These are phyloP conservation scores for Dendrocincla fuliginosa DNA, from an alignment of 2,797 vertebrate genomes.

Conservation along the genomic window DNA sequence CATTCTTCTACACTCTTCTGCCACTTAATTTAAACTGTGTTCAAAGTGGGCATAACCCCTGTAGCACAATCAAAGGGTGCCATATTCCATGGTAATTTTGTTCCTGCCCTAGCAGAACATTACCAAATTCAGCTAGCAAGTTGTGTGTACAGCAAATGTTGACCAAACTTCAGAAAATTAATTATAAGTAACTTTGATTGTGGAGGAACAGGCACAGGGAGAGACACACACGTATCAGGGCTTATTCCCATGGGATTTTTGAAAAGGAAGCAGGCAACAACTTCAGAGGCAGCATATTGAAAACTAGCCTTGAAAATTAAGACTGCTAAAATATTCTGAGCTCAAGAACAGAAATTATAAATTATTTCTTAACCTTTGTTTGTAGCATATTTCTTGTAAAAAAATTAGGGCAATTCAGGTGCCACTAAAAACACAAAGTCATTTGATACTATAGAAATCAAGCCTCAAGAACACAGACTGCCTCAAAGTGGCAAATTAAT, in stretches of 20 bases:
- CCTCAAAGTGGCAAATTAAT: not conserved
- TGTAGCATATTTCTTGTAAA: not conserved
- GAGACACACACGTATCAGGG: accelerated
- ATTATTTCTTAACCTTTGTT: not conserved
- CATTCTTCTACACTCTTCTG: slow-evolving; percentile 11
- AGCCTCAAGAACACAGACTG: not conserved
- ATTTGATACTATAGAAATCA: not conserved
- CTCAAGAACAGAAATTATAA: not conserved
- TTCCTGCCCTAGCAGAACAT: not conserved
- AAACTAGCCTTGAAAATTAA: not conserved
- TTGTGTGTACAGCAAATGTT: not conserved
- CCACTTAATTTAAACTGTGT: slow-evolving; percentile 32
- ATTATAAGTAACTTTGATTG: not conserved
- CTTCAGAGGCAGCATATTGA: not conserved
- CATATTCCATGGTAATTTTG: not conserved
- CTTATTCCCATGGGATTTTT: not conserved
- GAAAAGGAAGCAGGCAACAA: not conserved
- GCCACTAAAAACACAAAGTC: not conserved
- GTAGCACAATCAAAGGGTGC: slow-evolving; percentile 5
- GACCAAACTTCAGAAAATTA: not conserved
- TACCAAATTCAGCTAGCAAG: not conserved
- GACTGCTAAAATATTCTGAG: not conserved
- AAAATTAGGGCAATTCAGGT: not conserved
- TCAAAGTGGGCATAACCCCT: slow-evolving; percentile 7
- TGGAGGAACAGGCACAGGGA: not conserved